A percentile compares a stretch with the other conserved stretches of the same genome.
Conservation (phyloP, 2,797 vertebrate species). For the Cyclura pinguis region DNA sequence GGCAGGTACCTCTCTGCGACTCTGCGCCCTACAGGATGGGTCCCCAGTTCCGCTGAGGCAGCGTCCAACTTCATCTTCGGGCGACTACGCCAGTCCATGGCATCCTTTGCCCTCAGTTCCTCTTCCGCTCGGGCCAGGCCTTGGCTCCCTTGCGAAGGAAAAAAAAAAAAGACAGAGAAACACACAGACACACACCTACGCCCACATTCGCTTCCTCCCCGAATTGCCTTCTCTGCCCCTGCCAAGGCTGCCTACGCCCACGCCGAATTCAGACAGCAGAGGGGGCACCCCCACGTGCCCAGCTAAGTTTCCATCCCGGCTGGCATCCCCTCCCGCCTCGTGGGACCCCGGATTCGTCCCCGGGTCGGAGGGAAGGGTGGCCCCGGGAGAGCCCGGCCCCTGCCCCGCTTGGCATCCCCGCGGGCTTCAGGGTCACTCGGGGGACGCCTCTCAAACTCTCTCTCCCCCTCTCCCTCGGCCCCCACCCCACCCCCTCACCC, state of each 20-base stretch:
- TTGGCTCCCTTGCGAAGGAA: neutral
- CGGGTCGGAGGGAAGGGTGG: neutral
- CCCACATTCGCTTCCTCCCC: neutral
- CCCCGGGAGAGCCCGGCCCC: neutral
- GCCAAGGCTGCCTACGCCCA: neutral
- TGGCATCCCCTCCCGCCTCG: neutral
- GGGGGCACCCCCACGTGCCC: neutral
- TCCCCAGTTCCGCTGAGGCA: neutral
- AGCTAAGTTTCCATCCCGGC: neutral
- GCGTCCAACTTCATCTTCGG: neutral
- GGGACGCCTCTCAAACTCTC: no score
- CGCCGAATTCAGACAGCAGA: neutral
- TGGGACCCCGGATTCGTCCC: no score
- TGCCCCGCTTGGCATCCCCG: no score
- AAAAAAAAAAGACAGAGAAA: neutral
- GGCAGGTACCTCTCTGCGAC: neutral
- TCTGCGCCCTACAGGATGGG: neutral
- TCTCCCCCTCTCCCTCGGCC: no score
- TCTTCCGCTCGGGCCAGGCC: neutral
- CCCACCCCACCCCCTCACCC: no score
- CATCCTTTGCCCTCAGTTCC: neutral
- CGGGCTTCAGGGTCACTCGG: neutral
- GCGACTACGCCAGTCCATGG: neutral
- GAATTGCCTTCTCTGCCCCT: neutral
- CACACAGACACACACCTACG: no score